Conservation (phyloP, 2,797 vertebrate species). For the Allobates femoralis region DNA sequence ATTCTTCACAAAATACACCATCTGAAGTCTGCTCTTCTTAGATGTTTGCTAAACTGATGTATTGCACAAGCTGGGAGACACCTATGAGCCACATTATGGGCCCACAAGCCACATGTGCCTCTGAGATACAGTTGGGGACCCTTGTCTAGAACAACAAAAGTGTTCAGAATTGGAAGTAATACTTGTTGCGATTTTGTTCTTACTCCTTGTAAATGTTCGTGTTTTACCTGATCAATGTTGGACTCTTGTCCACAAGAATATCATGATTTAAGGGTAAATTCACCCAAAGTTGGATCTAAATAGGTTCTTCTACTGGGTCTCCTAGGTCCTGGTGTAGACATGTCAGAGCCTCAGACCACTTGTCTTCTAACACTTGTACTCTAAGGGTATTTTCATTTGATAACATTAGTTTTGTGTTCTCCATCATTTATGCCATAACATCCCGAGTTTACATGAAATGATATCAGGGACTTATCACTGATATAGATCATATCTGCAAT, state of each 20-base stretch:
- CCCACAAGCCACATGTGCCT: too few species aligned
- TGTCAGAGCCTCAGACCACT: neutral
- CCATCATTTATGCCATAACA: neutral
- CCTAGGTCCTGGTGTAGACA: neutral
- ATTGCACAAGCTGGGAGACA: too few species aligned
- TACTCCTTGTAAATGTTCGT: neutral
- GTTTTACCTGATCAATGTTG: neutral
- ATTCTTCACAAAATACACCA: too few species aligned
- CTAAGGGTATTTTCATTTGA: neutral
- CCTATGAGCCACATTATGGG: too few species aligned
- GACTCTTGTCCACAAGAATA: neutral
- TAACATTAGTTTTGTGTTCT: neutral
- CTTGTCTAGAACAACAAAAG: neutral
- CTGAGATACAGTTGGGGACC: too few species aligned
- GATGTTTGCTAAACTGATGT: too few species aligned
- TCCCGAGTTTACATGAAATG: constrained; percentile 8
- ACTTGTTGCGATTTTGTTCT: neutral
- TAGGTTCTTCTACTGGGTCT: neutral
- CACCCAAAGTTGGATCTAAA: neutral
- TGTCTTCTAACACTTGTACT: neutral
- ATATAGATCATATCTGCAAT: neutral
- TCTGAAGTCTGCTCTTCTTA: too few species aligned
- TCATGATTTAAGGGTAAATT: too few species aligned
- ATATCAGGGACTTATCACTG: neutral
- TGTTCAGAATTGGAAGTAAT: neutral